These are phyloP conservation scores for Eilema depressum DNA, from an alignment of 2,888 invertebrate genomes.

Conservation along the genomic window DNA sequence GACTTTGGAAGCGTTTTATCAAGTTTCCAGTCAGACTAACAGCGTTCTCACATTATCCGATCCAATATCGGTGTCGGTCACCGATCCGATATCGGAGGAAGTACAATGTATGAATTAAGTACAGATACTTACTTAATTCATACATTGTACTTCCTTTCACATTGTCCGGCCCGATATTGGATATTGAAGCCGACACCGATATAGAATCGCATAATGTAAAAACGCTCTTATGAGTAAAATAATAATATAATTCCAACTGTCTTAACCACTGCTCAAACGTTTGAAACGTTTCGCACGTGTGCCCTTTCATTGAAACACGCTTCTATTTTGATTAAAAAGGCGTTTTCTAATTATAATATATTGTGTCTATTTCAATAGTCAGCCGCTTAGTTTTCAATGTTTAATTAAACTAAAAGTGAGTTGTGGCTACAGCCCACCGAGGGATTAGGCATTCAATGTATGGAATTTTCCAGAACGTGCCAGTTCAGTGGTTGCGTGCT, in stretches of 20 bases:
- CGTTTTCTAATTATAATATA: slow-evolving; percentile 20
- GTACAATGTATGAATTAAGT: too few relatives aligned
- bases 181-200: too few relatives aligned
- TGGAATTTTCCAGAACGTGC: slow-evolving; percentile 24
- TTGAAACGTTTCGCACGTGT: background rate
- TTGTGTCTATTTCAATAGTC: slow-evolving; percentile 37
- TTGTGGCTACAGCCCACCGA: slow-evolving; percentile 39
- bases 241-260: background rate
- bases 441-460: slow-evolving; percentile 26
- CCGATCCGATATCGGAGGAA: too few relatives aligned
- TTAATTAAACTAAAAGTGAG: slow-evolving; percentile 52
- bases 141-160: too few relatives aligned
- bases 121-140: too few relatives aligned
- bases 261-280: background rate
- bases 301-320: background rate
- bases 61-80: too few relatives aligned
- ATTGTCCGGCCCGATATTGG: too few relatives aligned
- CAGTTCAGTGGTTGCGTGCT: background rate
- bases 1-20: background rate
- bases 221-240: too few relatives aligned
- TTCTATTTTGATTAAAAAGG: slow-evolving; percentile 12
- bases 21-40: background rate
- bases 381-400: slow-evolving; percentile 42
- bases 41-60: too few relatives aligned
- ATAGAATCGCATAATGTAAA: too few relatives aligned